Conservation (phyloP, 2,113 vertebrate genomes). For the Zapus hudsonius region DNA sequence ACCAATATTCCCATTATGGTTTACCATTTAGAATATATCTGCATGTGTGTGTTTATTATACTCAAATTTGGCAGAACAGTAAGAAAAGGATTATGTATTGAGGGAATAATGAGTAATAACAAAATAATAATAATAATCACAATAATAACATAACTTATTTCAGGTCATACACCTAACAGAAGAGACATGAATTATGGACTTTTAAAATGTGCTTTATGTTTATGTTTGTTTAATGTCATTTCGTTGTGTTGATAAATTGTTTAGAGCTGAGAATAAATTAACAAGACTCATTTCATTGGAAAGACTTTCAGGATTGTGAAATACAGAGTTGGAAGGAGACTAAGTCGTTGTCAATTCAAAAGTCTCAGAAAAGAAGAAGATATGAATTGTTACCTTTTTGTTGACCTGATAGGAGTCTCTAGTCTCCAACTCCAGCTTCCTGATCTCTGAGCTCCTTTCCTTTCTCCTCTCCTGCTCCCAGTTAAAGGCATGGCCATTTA, state of each 20-base stretch:
- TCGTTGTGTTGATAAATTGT: not conserved
- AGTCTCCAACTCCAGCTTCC: not conserved
- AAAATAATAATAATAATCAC: not conserved
- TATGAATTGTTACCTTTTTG: not conserved
- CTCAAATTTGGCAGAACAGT: not conserved
- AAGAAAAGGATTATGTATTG: not conserved
- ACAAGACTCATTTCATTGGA: not conserved
- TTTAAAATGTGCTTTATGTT: not conserved
- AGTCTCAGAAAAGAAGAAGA: not conserved
- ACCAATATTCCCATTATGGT: not conserved
- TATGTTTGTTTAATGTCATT: too few relatives aligned
- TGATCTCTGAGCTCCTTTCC: fast-evolving
- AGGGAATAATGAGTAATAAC: not conserved
- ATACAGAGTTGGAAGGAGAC: not conserved
- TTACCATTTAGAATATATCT: not conserved
- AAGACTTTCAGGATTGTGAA: not conserved
- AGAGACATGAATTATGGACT: not conserved
- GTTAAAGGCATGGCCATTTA: fast-evolving
- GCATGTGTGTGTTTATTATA: not conserved
- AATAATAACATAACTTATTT: not conserved
- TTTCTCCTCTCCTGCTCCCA: not conserved
- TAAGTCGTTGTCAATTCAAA: not conserved
- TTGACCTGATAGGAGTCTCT: too few relatives aligned
- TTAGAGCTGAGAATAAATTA: not conserved
- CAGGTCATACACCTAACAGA: not conserved